Base-by-base conservation (phyloP, 1,140 invertebrate species). In the Lethrus apterus region DNA sequence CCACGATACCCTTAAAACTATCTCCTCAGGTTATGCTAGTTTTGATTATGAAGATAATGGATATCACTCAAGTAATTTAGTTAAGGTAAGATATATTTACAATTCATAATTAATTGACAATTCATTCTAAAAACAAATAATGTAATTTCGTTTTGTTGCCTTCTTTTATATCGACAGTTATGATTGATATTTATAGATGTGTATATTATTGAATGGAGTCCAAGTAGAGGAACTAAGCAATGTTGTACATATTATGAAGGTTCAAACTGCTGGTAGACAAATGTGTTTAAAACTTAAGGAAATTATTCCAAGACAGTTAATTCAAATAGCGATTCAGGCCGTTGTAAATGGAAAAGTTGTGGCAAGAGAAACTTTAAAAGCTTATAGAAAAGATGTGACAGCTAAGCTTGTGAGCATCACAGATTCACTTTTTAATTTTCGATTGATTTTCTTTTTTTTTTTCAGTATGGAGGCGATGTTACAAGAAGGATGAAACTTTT, bases 31-130 rank as follows among this genome's bases (percentile, higher is more conserved):
- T 8, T 98, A 93, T 72, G 94, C 92, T 7, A 95, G 90, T 67
- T 98, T 99, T 71, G 94, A 98, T 71, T 98, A 98, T 69, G 91
- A 98, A 71, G 87, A 96, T 67, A 64, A 80, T 62, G 92, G 86
- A 10, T 97, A 87, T 68, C 71, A 87, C 64, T 36, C 65, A 10
- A 81, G 84, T 47, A 63, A 77, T 48, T 70, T 93, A 55, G 76
- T 81, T 0, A 88, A 85, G 69, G 85, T 90, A 73, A 62, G 65
- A 59, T 32, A 29, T 51, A 24, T 36, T 35, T 18, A 8, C 34
- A 34, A 15, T 36, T 3, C 2, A 20, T 15, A 33, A 38, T 26
- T 36, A 35, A 14, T n/a, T 55, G 9, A 33, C 11, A 42, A 24
- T 9, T 2, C 17, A 13, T n/a, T 47, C 15, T n/a, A n/a, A 11